Evolutionary conservation across 2,888 invertebrate genomes (phyloP), one percentile per base, ranked within the genome.

Genomic region (Clistopyga incitator): DNA sequence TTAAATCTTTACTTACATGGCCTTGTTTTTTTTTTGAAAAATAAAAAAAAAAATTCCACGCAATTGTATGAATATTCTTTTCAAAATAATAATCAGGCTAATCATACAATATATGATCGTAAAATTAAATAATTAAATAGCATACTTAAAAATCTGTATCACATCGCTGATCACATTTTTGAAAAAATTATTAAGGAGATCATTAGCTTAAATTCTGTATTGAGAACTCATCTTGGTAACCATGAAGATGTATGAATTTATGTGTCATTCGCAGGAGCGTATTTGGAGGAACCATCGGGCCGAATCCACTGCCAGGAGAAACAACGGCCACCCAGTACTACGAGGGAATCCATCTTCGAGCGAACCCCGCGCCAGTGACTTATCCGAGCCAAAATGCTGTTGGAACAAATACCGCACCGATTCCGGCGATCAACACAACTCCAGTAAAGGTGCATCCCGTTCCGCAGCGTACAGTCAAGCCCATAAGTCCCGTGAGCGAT

Each of bases 261-360:
- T 50, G 4, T 68, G n/a, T 6, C 6, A 1, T 8, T 6, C 92
- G 45, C 90, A 97, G 98, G 88, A 96, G 96, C 72, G 96, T 97
- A 71, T 98, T 97, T 91, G 98, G 97, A 18, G 96, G 96, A 11
- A 96, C 95, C 8, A 97, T 97, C 20, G 98, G 98, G 0, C 98
- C 98, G 0, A 97, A 96, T 91, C 95, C 95, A 0, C 94, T 96
- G 85, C 96, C 95, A 70, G 94, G 95, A 25, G 93, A 95, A n/a
- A 94, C 94, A 0, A 95, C 96, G 2, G 95, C 95, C 78, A 93
- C 93, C 59, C 92, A 93, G 56, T 96, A 95, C 93, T 96, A 96
- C 91, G 95, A 96, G 88, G 96, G 96, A 85, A 95, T 96, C 88
- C 94, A 95, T 90, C 94, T 96, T 92, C 95, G 96, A 86, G 94